Evolutionary conservation across 2,888 invertebrate species (phyloP).

Genomic region (Catonia carolina): DNA sequence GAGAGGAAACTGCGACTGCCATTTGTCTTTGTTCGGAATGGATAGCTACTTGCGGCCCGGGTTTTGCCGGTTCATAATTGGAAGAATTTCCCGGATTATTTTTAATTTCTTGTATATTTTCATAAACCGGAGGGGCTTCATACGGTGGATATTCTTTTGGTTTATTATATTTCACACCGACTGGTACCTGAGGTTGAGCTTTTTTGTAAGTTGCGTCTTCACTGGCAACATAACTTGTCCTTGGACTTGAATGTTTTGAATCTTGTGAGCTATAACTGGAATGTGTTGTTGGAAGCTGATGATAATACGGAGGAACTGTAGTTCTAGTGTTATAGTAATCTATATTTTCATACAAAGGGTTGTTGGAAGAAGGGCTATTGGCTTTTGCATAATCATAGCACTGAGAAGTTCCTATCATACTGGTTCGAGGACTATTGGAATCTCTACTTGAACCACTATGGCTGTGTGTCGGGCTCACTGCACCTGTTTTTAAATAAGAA

Average conservation of each 20-base stretch:
- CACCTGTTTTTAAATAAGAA: conserved; percentile 31
- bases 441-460: conserved; percentile 55
- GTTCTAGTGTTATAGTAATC: conserved; percentile 64
- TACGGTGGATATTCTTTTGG: conserved; percentile 43
- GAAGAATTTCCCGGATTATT: conserved; percentile 32
- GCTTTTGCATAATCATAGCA: conserved; percentile 28
- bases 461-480: conserved; percentile 52
- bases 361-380: conserved; percentile 39
- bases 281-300: conserved; percentile 46
- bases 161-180: conserved; percentile 45
- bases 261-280: conserved; percentile 44
- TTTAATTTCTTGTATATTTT: conserved; percentile 53
- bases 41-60: conserved; percentile 44
- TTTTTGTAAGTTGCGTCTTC: conserved; percentile 56
- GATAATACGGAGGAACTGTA: conserved; percentile 55
- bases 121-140: conserved; percentile 54
- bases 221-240: conserved; percentile 40
- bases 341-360: conserved; percentile 77
- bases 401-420: conserved; percentile 40
- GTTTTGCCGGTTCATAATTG: conserved; percentile 44
- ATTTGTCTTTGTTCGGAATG: conserved; percentile 28
- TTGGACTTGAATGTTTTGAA: conserved; percentile 46
- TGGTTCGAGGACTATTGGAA: conserved; percentile 45
- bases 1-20: conserved; percentile 26
- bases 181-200: conserved; percentile 76